These are phyloP conservation scores for Folsomia candida DNA, from an alignment of 2,888 invertebrate species.

Conservation along the genomic window DNA sequence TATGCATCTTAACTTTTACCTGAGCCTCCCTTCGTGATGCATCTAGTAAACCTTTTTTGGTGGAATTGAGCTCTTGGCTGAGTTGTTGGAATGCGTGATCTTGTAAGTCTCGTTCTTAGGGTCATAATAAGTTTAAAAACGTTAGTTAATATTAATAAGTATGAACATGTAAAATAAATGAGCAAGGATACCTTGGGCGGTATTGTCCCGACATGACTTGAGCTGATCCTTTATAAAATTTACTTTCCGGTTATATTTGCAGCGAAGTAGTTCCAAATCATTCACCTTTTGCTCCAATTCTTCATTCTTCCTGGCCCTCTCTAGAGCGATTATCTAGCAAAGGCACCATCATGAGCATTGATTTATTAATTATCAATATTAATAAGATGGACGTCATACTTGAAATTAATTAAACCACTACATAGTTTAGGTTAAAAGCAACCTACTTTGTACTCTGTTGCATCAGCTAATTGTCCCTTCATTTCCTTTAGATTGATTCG, in stretches of 20 bases:
- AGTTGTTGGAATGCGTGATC: slow-evolving; percentile 70
- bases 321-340: slow-evolving; percentile 73
- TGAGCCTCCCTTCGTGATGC: slow-evolving; percentile 74
- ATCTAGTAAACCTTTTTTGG: slow-evolving; percentile 72
- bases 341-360: slow-evolving; percentile 18
- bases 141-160: slow-evolving; percentile 56
- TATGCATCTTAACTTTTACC: slow-evolving; percentile 31
- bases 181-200: too few relatives aligned
- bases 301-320: slow-evolving; percentile 78
- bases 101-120: slow-evolving; percentile 56
- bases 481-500: slow-evolving; percentile 77
- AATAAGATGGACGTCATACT: not conserved
- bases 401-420: not conserved
- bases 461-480: slow-evolving; percentile 79
- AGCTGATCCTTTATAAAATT: slow-evolving; percentile 69
- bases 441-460: slow-evolving; percentile 79
- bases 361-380: not conserved
- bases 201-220: slow-evolving; percentile 46
- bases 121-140: too few relatives aligned
- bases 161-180: slow-evolving; percentile 55
- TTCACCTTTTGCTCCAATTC: slow-evolving; percentile 76
- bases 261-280: slow-evolving; percentile 74
- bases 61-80: slow-evolving; percentile 71
- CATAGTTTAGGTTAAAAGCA: not conserved
- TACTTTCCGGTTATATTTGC: slow-evolving; percentile 71